Base-by-base conservation (phyloP, 2,113 vertebrate genomes). In the Osmerus mordax region DNA sequence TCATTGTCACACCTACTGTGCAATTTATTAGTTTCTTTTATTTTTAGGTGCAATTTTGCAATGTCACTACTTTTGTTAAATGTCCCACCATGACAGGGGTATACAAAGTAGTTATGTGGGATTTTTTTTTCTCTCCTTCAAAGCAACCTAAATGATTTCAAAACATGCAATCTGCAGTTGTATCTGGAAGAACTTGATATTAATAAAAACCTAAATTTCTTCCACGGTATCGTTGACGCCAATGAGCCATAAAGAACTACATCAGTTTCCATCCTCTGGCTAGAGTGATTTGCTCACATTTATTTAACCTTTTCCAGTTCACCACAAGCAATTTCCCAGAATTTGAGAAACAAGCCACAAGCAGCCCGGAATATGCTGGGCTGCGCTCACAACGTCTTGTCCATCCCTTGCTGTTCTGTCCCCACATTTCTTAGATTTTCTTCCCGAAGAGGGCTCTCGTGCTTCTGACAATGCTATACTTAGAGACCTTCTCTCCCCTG, bases 1-100 rank as follows among this genome's bases (percentile, higher is more conserved):
- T 64, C 15, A 15, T 56, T 78, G 75, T 76, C 82, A 55, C 21
- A 74, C 74, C 78, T 69, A 36, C 41, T 47, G 41, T 47, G 41
- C 41, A 47, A 47, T 47, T 47, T 9, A 47, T 47, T 47, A 11
- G 41, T 47, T 47, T 47, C 9, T 47, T 47, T 47, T 47, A 9
- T 47, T 47, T 47, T 47, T 47, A 47, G 41, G 41, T 47, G 41
- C 41, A 47, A 47, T 11, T 7, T 11, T 47, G 41, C 41, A 47
- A 47, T 47, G 41, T 47, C 41, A 47, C 41, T 11, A 47, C 41
- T 11, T 12, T 12, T 9, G 41, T 47, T 47, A 12, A 47, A 47
- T 47, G 7, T 47, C 41, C 2, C 41, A 47, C 41, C 41, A 12
- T 47, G 41, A 47, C 41, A 47, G 41, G 41, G 41, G 8, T 36